Base-by-base conservation (phyloP, 1,140 invertebrate species). In the Ridgeia piscesae region DNA sequence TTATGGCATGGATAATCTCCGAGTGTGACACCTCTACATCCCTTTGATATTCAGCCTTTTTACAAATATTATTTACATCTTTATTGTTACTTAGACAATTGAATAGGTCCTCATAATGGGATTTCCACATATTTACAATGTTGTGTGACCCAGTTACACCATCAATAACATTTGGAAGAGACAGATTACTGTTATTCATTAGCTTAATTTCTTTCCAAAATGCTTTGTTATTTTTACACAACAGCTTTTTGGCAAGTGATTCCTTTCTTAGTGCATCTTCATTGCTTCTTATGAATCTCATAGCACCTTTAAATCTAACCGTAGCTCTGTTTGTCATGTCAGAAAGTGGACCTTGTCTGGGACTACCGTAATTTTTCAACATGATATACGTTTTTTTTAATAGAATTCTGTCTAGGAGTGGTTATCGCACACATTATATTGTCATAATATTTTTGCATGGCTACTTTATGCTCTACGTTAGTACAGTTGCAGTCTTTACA, bases 401-500 rank as follows among this genome's bases (percentile, higher is more conserved):
- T 90, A 90, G 89, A 17, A 34, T 90, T 90, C 89, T 90, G 31
- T 27, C 35, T n/a, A 90, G 89, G 9, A 90, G 89, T 33, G 17
- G 14, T 90, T 31, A 90, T 31, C 31, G n/a, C 14, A 90, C n/a
- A 90, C 89, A 90, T 90, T 4, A 90, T 90, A n/a, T 17, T 35
- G 27, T 90, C n/a, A 90, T 90, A 90, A 33, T 90, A 90, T 90
- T 34, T 90, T 17, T 33, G 14, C 27, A 90, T 17, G 89, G 14
- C 89, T 90, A 31, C 89, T 90, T 90, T 90, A 90, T 90, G 35
- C 58, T 77, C 27, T 90, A 35, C 89, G 1, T 90, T 33, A 90
- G 89, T 90, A 90, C 89, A 90, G n/a, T 90, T 90, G 89, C 89
- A 90, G 89, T 90, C 89, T 90, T 90, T 90, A 90, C 89, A 90